Evolutionary conservation across 2,113 vertebrate species (phyloP), one percentile per base, ranked within the genome.

Genomic region (Zingel zingel): DNA sequence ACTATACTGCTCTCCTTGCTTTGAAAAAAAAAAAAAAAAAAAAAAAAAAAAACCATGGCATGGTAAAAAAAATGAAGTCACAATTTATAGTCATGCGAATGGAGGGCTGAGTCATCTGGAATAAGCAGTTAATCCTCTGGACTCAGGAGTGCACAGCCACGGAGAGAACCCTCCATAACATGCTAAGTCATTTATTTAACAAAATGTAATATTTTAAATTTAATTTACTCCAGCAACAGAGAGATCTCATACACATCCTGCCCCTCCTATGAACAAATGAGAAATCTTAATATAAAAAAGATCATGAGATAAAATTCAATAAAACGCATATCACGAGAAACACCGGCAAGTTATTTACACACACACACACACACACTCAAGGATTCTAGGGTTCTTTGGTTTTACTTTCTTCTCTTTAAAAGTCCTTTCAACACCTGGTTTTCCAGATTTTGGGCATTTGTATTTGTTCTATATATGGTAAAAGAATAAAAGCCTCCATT

Each of bases 1-100:
- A 6, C 21, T 33, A 43, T 43, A 9, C 45, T 33, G 19, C 43
- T 51, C 36, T 13, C 15, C 14, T 43, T 1, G 21, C 15, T 51
- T 56, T 21, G 0, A 5, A 10, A 6, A 59, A n/a, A 69, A 54
- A 23, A 16, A 0, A 39, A 77, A 85, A 69, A n/a, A n/a, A 5
- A 10, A 6, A 59, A n/a, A 69, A 54, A 23, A 16, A 0, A 39
- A 77, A 85, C 66, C 65, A 21, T 18, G 25, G 71, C 6, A 30
- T 6, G 54, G 25, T 50, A 68, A 85, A 69, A 85, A 69, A 79
- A 89, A 88, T 71, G 15, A 88, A 66, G 79, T 36, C 53, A 79
- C 53, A 85, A 79, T 82, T 83, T 84, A 87, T 45, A 5, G 79
- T 53, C 2, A 30, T 62, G 74, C 6, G 21, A 64, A 39, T 11